Conservation (phyloP, 2,888 invertebrate genomes). For the Drosophila antonietae region DNA sequence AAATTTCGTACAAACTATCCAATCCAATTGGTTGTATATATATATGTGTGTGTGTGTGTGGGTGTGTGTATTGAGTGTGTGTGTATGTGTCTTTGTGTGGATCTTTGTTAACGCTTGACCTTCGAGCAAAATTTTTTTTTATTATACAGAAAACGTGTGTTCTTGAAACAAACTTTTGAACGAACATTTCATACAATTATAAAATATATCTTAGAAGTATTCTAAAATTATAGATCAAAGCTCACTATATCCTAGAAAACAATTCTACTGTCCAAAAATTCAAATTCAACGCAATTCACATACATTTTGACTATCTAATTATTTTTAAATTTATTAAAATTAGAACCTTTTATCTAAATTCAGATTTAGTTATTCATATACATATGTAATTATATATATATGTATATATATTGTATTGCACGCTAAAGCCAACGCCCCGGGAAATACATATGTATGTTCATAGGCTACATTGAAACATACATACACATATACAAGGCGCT, state of each 20-base stretch:
- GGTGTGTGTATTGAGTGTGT: background rate
- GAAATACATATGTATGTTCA: background rate
- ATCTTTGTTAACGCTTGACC: conserved; percentile 15
- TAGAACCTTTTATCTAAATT: background rate
- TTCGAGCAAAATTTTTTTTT: conserved; percentile 19
- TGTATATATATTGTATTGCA: background rate
- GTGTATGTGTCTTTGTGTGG: conserved; percentile 10
- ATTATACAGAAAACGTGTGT: conserved; percentile 37
- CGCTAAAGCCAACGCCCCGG: conserved; percentile 22
- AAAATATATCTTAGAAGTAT: background rate
- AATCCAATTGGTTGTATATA: conserved; percentile 8
- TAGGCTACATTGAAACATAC: background rate
- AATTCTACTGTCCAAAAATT: background rate
- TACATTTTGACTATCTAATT: background rate
- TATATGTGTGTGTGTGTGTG: background rate
- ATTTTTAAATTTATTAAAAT: background rate
- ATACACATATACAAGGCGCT: conserved; percentile 16
- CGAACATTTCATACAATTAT: conserved; percentile 14
- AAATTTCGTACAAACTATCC: conserved; percentile 39
- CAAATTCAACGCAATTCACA: background rate
- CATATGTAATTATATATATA: background rate
- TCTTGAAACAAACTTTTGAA: conserved; percentile 38
- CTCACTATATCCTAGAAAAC: background rate
- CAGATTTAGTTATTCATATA: background rate
- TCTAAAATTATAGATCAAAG: background rate